Evolutionary conservation across 2,113 vertebrate species (phyloP), one percentile per base, ranked within the genome.

Genomic region (Archocentrus centrarchus): DNA sequence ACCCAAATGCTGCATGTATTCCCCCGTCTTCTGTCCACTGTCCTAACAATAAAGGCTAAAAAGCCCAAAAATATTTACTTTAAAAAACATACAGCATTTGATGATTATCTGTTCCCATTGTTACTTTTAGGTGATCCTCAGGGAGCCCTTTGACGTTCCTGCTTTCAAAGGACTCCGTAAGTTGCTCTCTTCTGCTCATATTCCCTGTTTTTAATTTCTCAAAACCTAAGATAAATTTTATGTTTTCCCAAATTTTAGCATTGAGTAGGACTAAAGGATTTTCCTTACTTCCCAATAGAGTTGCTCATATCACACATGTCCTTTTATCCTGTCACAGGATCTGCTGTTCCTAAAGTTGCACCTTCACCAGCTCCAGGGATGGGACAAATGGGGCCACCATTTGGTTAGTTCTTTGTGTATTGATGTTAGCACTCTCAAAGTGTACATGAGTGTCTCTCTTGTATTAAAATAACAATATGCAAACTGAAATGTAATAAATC

Each of bases 101-200:
- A 59, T 5, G n/a, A 35, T 79, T 50, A 37, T 41, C 27, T 60
- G 20, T 68, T 55, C 44, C 22, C 7, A 15, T 73, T 44, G 3
- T 73, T 39, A 1, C 11, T 11, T 90, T 61, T 55, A 96, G 96
- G 93, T 96, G 17, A 89, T 96, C 59, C 77, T 96, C 37, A 96
- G 93, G 70, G 96, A 96, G 84, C 96, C 96, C 2, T 89, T 7
- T 89, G 92, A 95, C 4, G 93, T 95, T 8, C 84, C 66, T 32
- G 93, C 92, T 58, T 96, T 95, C 24, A 86, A 93, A 91, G 93
- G 90, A 91, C 85, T 95, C 14, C 88, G 95, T 95, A 89, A 92
- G 95, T 93, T 60, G 41, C 11, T 64, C 7, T 59, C 5, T 3
- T 77, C 2, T 63, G 6, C 32, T 60, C 35, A 7, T 13, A 37